A percentile compares a stretch with the other conserved stretches of the same genome.
Evolutionary conservation across 2,797 vertebrate species (phyloP).

Genomic region (Semaprochilodus insignis): DNA sequence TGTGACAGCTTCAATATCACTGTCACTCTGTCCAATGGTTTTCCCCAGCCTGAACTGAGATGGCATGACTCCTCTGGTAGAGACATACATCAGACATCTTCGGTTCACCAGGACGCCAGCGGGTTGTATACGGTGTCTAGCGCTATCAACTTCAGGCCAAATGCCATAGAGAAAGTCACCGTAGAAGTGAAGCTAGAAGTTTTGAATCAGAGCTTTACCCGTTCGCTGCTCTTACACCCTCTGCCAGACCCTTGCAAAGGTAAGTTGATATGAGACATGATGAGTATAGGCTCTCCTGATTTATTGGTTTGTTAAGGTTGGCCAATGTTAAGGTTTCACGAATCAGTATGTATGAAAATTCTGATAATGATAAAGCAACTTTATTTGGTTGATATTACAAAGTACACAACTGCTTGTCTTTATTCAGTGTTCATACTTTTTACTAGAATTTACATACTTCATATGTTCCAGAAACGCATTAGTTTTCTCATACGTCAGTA

Average conservation of each 20-base stretch:
- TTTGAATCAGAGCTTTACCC: constrained; percentile 9
- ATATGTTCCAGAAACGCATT: too few species aligned
- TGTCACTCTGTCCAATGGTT: constrained; percentile 2
- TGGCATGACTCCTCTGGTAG: constrained; percentile 9
- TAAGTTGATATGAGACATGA: neutral
- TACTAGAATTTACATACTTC: too few species aligned
- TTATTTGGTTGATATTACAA: too few species aligned
- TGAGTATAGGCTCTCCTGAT: neutral
- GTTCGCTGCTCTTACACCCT: neutral
- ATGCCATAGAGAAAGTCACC: neutral
- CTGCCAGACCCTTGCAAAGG: constrained; percentile 6
- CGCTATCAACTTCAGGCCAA: neutral
- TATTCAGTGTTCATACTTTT: too few species aligned
- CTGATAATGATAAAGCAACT: too few species aligned
- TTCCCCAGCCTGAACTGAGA: constrained; percentile 5
- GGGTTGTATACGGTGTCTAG: constrained; percentile 5
- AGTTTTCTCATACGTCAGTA: too few species aligned
- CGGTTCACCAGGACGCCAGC: neutral
- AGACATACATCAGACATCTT: constrained; percentile 1
- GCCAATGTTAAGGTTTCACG: too few species aligned
- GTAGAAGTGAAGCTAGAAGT: neutral
- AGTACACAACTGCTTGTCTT: too few species aligned
- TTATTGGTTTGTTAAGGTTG: neutral
- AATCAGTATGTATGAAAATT: too few species aligned
- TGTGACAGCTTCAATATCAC: constrained; percentile 12